These are phyloP conservation scores for Labeo catla DNA, from an alignment of 2,113 vertebrate genomes.

Conservation along the genomic window DNA sequence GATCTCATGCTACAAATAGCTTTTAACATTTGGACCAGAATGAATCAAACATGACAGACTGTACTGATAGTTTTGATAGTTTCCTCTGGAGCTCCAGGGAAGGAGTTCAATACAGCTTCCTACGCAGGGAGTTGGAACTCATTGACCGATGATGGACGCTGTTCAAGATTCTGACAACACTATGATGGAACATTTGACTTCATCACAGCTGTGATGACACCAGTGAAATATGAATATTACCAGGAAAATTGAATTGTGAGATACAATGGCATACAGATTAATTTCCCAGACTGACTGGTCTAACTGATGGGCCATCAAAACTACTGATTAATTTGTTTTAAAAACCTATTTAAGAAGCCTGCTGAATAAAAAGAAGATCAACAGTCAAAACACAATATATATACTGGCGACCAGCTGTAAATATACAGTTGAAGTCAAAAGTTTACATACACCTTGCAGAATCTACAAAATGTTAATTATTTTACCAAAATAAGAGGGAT, in stretches of 20 bases:
- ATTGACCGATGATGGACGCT: not conserved
- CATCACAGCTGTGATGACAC: not conserved
- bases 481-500: too few relatives aligned
- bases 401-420: too few relatives aligned
- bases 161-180: not conserved
- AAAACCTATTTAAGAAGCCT: too few relatives aligned
- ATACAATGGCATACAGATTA: not conserved
- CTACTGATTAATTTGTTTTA: too few relatives aligned
- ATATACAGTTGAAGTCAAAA: too few relatives aligned
- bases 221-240: not conserved
- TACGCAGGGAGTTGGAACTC: not conserved
- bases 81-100: conserved; percentile 9
- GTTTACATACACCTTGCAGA: too few relatives aligned
- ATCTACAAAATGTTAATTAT: too few relatives aligned
- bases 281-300: too few relatives aligned
- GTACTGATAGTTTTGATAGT: conserved; percentile 5
- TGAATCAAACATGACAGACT: conserved; percentile 30
- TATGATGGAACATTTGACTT: conserved; percentile 15
- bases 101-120: conserved; percentile 10
- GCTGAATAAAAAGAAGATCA: too few relatives aligned
- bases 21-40: conserved; percentile 26
- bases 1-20: conserved; percentile 35
- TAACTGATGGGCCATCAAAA: too few relatives aligned
- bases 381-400: too few relatives aligned
- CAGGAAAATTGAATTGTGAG: not conserved